Evolutionary conservation across 37 sponge, comb jelly and placozoan genomes (phyloP).

Genomic region (Dysidea cf. avara): DNA sequence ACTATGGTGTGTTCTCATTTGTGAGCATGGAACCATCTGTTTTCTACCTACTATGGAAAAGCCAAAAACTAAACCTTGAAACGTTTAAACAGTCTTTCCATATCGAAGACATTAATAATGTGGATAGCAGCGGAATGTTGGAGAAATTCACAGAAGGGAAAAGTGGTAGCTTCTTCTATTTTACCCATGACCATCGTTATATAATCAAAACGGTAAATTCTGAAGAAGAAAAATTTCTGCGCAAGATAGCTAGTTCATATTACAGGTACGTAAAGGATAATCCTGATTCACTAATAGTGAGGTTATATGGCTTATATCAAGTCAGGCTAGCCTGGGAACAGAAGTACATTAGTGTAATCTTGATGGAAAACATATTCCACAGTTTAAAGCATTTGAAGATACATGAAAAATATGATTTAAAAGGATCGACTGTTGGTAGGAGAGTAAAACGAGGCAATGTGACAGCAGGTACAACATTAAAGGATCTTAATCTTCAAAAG

Average conservation of each 20-base stretch:
- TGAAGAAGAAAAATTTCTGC: constrained; percentile 61
- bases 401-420: constrained; percentile 79
- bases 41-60: constrained; percentile 59
- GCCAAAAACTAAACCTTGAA: constrained; percentile 37
- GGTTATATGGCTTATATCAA: constrained; percentile 81
- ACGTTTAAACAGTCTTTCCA: constrained; percentile 73
- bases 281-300: constrained; percentile 74
- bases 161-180: constrained; percentile 95
- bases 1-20: constrained; percentile 56
- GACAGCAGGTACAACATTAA: constrained; percentile 46
- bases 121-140: constrained; percentile 79
- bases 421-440: constrained; percentile 80
- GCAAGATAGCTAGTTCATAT: constrained; percentile 54
- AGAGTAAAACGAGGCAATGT: constrained; percentile 35
- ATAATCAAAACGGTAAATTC: constrained; percentile 87
- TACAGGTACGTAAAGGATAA: constrained; percentile 73
- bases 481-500: constrained; percentile 80
- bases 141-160: constrained; percentile 95
- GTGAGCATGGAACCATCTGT: constrained; percentile 73
- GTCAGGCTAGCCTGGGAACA: constrained; percentile 81
- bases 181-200: constrained; percentile 74
- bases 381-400: constrained; percentile 39
- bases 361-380: constrained; percentile 93
- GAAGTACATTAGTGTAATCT: constrained; percentile 74
- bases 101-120: constrained; percentile 48